Conservation (phyloP, 2,888 invertebrate genomes). For the Apoda limacodes region DNA sequence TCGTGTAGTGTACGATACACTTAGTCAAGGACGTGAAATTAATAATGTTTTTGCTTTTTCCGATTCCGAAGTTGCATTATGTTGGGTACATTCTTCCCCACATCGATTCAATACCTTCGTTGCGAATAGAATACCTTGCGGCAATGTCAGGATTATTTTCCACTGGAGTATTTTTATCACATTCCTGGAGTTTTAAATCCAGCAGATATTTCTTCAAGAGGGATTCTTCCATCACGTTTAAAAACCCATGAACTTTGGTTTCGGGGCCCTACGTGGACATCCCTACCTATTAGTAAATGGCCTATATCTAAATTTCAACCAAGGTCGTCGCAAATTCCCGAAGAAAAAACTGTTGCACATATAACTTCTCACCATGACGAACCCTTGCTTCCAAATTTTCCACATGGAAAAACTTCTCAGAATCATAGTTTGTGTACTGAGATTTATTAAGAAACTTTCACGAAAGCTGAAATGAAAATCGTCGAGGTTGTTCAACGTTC, state of each 20-base stretch:
- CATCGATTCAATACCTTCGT: conserved; percentile 13
- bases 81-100: conserved; percentile 10
- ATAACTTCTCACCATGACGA: too few relatives aligned
- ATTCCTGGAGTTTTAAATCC: conserved; percentile 11
- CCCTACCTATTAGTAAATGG: conserved; percentile 3
- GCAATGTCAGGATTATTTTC: conserved; percentile 7
- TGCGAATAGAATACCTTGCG: conserved; percentile 13
- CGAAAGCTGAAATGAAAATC: conserved; percentile 5
- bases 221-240: conserved; percentile 7
- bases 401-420: conserved; percentile 8
- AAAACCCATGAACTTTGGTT: conserved; percentile 6
- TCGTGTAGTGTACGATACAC: conserved; percentile 5
- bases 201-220: conserved; percentile 11
- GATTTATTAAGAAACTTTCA: conserved; percentile 8
- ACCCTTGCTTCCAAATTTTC: conserved; percentile 7
- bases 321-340: conserved; percentile 1
- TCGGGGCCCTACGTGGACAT: conserved; percentile 6
- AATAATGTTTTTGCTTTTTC: conserved; percentile 8
- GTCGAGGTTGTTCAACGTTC: conserved; percentile 1
- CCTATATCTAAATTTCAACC: conserved; percentile 4
- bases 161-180: conserved; percentile 5
- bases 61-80: too few relatives aligned
- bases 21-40: conserved; percentile 4
- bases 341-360: too few relatives aligned
- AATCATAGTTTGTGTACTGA: conserved; percentile 7